These are phyloP conservation scores for Brachyalestes nurse DNA, from an alignment of 2,797 vertebrate species.

Conservation along the genomic window DNA sequence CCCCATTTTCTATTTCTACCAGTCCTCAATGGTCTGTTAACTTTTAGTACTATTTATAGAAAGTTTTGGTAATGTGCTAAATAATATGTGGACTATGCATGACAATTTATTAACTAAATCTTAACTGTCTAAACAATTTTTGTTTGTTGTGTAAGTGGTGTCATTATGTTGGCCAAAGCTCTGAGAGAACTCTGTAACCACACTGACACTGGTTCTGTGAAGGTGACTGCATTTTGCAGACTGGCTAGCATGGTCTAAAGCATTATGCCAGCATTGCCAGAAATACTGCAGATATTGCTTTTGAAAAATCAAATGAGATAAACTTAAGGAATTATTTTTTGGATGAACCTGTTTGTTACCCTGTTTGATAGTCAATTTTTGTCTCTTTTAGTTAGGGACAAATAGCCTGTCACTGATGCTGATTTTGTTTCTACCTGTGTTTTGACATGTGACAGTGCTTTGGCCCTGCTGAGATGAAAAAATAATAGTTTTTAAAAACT, in stretches of 20 bases:
- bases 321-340: neutral
- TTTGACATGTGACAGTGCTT: neutral
- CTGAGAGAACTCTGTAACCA: neutral
- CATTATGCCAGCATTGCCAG: neutral
- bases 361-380: neutral
- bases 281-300: neutral
- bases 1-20: neutral
- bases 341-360: neutral
- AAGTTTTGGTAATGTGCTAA: too few species aligned
- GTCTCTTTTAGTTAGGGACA: neutral
- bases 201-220: neutral
- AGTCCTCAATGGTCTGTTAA: neutral
- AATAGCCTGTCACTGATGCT: neutral
- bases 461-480: neutral
- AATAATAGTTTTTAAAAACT: neutral
- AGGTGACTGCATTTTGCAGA: neutral
- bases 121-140: too few species aligned
- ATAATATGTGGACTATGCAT: too few species aligned
- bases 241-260: neutral
- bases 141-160: too few species aligned
- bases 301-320: neutral
- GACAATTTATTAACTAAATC: too few species aligned
- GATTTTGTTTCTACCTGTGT: neutral
- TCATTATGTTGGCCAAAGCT: too few species aligned
- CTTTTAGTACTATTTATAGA: too few species aligned